Evolutionary conservation across 2,888 invertebrate species (phyloP), one percentile per base, ranked within the genome.

Genomic region (Lasioglossum malachurum): DNA sequence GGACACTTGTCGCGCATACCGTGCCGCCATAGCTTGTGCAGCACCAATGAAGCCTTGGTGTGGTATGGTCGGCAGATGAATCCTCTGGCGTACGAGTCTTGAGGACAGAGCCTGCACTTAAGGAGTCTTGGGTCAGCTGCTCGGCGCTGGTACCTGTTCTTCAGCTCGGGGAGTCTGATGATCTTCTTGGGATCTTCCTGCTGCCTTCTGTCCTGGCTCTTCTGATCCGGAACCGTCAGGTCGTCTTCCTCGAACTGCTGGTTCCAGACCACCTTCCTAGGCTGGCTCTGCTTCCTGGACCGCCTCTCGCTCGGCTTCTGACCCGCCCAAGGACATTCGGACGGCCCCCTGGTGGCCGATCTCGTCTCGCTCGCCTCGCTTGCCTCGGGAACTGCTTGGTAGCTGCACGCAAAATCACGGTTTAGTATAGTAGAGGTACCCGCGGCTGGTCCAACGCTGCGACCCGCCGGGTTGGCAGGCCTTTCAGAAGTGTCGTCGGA

Each of bases 21-120:
- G 92, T 96, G 96, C 82, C 95, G 95, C 96, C 96, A 96, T 38
- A 96, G 93, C 72, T 95, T 94, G 91, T 96, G 96, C 80, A 96
- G 92, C 23, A 96, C 93, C 78, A 96, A 92, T 27, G 96, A 96
- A 46, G 94, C 95, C 87, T 94, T 95, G 4, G 95, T 96, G 88
- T 95, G 96, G 90, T 96, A 96, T 10, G 95, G 95, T 82, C 94
- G 94, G 31, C 95, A 93, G n/a, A 94, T 92, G 16, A 92, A 90
- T 53, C 94, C 95, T 82, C 95, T 95, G 69, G 94, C 94, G 49
- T 95, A 95, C 49, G 95, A 94, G 31, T 94, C 92, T 83, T 95
- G 95, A 41, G 95, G 95, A 78, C 94, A 94, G 27, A 88, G 82
- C 23, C 91, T 90, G 83, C 94, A 94, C 80, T 89, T 92, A 10